Conservation (phyloP, 2,797 vertebrate genomes). For the Xenops minutus region DNA sequence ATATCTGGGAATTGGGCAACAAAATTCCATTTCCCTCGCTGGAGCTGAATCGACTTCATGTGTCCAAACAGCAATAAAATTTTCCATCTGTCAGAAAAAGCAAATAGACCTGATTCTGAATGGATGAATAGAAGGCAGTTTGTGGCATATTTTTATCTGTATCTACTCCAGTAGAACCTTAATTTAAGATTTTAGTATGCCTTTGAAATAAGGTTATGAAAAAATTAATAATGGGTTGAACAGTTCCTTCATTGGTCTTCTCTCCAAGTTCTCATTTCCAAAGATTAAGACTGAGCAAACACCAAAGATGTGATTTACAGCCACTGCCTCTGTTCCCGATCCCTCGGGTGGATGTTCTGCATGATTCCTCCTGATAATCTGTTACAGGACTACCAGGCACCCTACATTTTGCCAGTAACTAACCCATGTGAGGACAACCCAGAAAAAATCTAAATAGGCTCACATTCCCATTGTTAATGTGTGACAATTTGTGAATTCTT, state of each 20-base stretch:
- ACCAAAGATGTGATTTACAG: neutral
- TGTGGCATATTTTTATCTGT: neutral
- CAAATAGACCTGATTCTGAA: neutral
- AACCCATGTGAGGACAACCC: neutral
- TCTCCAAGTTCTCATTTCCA: neutral
- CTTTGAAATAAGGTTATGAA: neutral
- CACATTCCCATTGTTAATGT: neutral
- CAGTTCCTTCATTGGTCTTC: neutral
- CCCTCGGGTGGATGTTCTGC: neutral
- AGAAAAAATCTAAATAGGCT: neutral
- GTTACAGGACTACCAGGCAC: neutral
- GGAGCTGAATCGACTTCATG: neutral
- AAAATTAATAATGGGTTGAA: neutral
- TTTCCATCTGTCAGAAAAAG: neutral
- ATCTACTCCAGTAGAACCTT: neutral
- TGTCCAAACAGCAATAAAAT: neutral
- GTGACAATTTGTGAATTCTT: neutral
- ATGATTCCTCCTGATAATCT: neutral
- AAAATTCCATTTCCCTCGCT: neutral
- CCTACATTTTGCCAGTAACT: neutral
- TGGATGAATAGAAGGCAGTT: neutral
- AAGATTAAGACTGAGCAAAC: neutral
- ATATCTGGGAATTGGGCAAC: neutral
- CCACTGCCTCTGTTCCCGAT: neutral
- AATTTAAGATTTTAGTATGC: neutral